Percentiles rank a stretch among this genome's conserved stretches.
Evolutionary conservation across 1,140 invertebrate species (phyloP).

Genomic region (Zaprionus tsacasi): DNA sequence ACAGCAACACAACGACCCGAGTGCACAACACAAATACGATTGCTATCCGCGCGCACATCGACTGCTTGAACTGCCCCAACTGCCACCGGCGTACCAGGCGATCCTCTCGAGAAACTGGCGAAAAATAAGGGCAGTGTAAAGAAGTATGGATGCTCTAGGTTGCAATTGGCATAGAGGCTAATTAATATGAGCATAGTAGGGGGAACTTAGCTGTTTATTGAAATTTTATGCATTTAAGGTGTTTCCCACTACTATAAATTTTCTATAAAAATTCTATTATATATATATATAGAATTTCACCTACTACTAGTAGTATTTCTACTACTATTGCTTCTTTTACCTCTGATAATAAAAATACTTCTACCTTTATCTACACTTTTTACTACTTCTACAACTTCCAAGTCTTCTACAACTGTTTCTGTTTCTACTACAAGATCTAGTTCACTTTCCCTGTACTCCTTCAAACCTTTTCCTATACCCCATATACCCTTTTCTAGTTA

Average conservation of each 20-base stretch:
- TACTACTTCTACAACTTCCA: too few relatives aligned
- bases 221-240: too few relatives aligned
- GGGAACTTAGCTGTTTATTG: too few relatives aligned
- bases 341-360: neutral
- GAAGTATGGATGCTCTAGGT: neutral
- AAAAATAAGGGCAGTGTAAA: neutral
- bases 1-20: slow-evolving; percentile 21
- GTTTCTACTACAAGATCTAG: too few relatives aligned
- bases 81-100: slow-evolving; percentile 48
- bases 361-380: too few relatives aligned
- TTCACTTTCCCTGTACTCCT: too few relatives aligned
- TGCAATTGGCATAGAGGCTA: neutral
- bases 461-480: neutral
- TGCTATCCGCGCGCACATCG: slow-evolving; percentile 47
- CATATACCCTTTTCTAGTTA: neutral
- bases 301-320: too few relatives aligned
- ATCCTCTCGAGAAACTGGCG: slow-evolving; percentile 39
- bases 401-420: too few relatives aligned
- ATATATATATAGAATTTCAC: too few relatives aligned
- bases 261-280: too few relatives aligned
- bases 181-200: neutral
- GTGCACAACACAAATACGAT: slow-evolving; percentile 53
- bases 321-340: too few relatives aligned
- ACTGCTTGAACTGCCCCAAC: slow-evolving; percentile 49
- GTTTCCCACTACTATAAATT: too few relatives aligned